These are phyloP conservation scores for Ormyrus thymus DNA, from an alignment of 2,888 invertebrate genomes.

Conservation along the genomic window DNA sequence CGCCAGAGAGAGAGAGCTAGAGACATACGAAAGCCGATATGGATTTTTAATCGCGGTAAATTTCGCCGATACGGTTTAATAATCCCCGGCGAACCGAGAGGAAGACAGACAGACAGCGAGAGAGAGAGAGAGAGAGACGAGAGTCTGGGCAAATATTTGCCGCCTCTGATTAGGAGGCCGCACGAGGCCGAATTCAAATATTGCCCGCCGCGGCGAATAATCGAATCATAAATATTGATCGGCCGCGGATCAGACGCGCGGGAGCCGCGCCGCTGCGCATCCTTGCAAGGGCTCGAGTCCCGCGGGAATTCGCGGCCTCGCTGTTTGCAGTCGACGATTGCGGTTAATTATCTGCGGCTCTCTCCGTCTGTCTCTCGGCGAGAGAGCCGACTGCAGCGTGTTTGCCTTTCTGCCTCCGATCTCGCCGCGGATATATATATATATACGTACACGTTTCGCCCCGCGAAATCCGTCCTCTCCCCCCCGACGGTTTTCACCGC, in stretches of 20 bases:
- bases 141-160: constrained; percentile 54
- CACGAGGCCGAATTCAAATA: constrained; percentile 47
- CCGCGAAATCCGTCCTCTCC: not conserved
- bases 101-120: not conserved
- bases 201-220: constrained; percentile 49
- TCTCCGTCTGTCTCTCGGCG: no score
- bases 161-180: constrained; percentile 50
- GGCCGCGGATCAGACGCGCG: constrained; percentile 43
- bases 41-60: no score
- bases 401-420: no score
- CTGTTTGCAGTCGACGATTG: constrained; percentile 73
- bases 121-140: constrained; percentile 23
- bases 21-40: no score
- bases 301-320: constrained; percentile 54
- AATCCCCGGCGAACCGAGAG: no score
- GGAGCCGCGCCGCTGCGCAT: constrained; percentile 1
- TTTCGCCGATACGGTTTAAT: no score
- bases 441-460: no score
- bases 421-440: no score
- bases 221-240: constrained; percentile 68
- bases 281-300: constrained; percentile 53
- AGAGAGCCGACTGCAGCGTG: no score
- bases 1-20: no score
- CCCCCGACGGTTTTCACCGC: not conserved
- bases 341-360: constrained; percentile 69